A percentile compares a stretch with the other conserved stretches of the same genome.
These are phyloP conservation scores for Notamacropus eugenii DNA, from an alignment of 2,797 vertebrate genomes.

Conservation along the genomic window DNA sequence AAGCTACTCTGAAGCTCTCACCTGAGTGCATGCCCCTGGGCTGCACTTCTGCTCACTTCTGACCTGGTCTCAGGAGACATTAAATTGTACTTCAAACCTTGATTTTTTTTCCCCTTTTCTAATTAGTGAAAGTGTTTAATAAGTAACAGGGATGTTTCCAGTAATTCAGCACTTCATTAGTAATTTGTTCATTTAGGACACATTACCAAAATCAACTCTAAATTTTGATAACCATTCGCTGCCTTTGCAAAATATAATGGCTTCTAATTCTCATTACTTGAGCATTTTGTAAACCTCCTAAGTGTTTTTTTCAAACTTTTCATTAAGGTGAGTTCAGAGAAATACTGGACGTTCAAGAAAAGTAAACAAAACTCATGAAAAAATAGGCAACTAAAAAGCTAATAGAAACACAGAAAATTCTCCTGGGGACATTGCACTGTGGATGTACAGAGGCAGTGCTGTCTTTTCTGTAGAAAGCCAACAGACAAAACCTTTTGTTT, in stretches of 20 bases:
- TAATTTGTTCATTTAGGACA: slow-evolving; percentile 73
- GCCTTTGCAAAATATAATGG: slow-evolving; percentile 78
- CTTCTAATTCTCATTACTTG: slow-evolving; percentile 78
- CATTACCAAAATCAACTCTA: slow-evolving; percentile 77
- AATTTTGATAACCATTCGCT: slow-evolving; percentile 76
- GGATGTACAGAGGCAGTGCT: slow-evolving; percentile 12
- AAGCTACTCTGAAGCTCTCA: slow-evolving; percentile 2
- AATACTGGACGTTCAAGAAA: slow-evolving; percentile 67
- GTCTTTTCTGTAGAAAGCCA: slow-evolving; percentile 64
- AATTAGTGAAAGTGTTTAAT: slow-evolving; percentile 83
- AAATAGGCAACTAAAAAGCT: slow-evolving; percentile 46
- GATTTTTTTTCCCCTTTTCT: slow-evolving; percentile 71
- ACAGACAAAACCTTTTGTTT: slow-evolving; percentile 43
- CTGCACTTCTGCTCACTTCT: slow-evolving; percentile 56
- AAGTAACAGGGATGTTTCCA: slow-evolving; percentile 81
- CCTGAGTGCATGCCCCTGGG: slow-evolving; percentile 11
- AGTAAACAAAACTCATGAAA: slow-evolving; percentile 68
- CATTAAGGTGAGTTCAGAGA: slow-evolving; percentile 66
- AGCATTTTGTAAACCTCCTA: slow-evolving; percentile 76
- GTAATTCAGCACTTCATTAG: slow-evolving; percentile 82
- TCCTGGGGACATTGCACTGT: not conserved
- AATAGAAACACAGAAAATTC: slow-evolving; percentile 58
- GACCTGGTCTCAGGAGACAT: slow-evolving; percentile 70
- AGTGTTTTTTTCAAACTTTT: slow-evolving; percentile 68
- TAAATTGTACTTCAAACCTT: slow-evolving; percentile 43